Evolutionary conservation across 2,888 invertebrate species (phyloP).

Genomic region (Synanthedon vespiformis): DNA sequence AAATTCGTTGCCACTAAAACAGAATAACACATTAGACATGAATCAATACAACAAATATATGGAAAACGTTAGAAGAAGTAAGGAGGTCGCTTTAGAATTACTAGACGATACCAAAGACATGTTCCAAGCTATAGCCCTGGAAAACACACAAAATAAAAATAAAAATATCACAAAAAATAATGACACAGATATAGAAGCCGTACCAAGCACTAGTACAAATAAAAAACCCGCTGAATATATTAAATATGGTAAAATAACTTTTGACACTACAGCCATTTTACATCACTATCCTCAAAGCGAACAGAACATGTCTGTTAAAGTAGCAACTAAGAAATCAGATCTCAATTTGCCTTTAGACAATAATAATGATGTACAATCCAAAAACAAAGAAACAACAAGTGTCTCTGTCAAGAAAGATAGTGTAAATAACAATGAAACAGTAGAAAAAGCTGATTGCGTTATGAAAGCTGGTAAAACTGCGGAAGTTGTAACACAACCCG

Average conservation of each 20-base stretch:
- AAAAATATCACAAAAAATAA: constrained; percentile 26
- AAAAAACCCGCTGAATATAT: constrained; percentile 47
- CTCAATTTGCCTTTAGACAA: constrained; percentile 37
- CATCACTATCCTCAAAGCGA: constrained; percentile 54
- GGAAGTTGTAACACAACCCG: constrained; percentile 38
- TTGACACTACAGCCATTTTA: constrained; percentile 57
- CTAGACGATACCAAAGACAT: constrained; percentile 51
- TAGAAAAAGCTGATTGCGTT: constrained; percentile 22
- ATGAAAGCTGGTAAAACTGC: constrained; percentile 23
- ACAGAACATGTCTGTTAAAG: constrained; percentile 7
- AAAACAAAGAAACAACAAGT: constrained; percentile 18
- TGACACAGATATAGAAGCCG: constrained; percentile 30
- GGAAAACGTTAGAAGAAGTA: constrained; percentile 53
- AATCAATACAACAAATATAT: constrained; percentile 55
- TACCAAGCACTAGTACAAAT: constrained; percentile 41
- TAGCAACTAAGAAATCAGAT: constrained; percentile 39
- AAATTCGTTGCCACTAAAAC: constrained; percentile 57
- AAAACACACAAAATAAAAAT: constrained; percentile 18
- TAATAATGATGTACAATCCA: constrained; percentile 35
- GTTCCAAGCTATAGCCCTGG: constrained; percentile 28
- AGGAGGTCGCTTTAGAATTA: constrained; percentile 47
- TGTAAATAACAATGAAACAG: constrained; percentile 42
- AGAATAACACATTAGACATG: constrained; percentile 60
- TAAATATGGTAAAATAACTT: constrained; percentile 59
- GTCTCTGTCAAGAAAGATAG: constrained; percentile 28